A percentile compares a stretch with the other conserved stretches of the same genome.
phyloP scores from a whole-genome alignment of 1,140 invertebrate species.

The Monochamus saltuarius region DNA sequence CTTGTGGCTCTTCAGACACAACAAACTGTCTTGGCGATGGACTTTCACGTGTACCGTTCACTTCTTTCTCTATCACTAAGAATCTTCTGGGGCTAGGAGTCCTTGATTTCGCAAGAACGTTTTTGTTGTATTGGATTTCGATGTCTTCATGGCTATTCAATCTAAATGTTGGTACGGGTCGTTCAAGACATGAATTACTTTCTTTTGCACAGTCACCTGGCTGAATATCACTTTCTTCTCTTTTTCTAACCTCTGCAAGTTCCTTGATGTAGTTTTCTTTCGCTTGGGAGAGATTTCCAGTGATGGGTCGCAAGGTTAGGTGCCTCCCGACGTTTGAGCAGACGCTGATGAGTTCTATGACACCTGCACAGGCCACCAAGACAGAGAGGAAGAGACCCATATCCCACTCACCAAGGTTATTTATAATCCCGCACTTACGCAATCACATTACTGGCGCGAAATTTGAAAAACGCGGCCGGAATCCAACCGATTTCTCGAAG shows the following conservation, averaged over 20 bases:
- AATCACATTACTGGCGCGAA: constrained; percentile 14
- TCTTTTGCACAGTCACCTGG: not conserved
- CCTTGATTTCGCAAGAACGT: constrained; percentile 15
- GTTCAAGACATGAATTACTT: not conserved
- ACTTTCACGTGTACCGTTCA: not conserved
- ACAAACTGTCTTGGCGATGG: constrained; percentile 23
- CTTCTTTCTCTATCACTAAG: constrained; percentile 30
- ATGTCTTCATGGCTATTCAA: constrained; percentile 34
- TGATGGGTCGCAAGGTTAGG: constrained; percentile 6
- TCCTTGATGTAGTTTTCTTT: constrained; percentile 21
- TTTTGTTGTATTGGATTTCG: constrained; percentile 26
- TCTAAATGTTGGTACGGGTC: constrained; percentile 10
- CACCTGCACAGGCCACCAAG: constrained; percentile 70
- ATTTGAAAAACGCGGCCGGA: constrained; percentile 13
- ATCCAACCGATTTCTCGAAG: too few species aligned
- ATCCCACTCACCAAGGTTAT: not conserved
- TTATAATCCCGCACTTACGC: constrained; percentile 13
- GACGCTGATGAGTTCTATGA: constrained; percentile 65
- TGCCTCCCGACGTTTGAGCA: constrained; percentile 55
- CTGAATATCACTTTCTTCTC: constrained; percentile 8
- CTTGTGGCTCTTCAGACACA: constrained; percentile 22
- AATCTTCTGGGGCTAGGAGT: constrained; percentile 30
- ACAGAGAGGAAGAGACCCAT: constrained; percentile 72
- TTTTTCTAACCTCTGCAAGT: constrained; percentile 16
- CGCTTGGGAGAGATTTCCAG: constrained; percentile 12